phyloP scores from a whole-genome alignment of 2,888 invertebrate species.

The Euplexia lucipara region DNA sequence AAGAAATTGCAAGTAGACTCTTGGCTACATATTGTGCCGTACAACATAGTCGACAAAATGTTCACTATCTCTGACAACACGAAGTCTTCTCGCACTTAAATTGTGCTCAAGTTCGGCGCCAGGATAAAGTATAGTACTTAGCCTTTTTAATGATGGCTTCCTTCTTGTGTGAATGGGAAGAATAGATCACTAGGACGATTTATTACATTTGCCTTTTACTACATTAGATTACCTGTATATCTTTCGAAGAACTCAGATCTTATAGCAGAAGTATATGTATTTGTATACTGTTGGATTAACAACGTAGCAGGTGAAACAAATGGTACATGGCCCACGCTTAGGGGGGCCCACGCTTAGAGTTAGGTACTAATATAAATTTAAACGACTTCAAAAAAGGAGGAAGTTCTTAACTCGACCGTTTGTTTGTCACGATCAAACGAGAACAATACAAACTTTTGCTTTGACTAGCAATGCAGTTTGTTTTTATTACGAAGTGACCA shows the following conservation, averaged over 20 bases:
- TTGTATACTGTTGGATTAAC: no score
- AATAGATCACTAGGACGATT: slow-evolving; percentile 19
- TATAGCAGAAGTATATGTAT: no score
- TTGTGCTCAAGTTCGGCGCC: slow-evolving; percentile 38
- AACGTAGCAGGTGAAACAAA: no score
- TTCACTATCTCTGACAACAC: slow-evolving; percentile 21
- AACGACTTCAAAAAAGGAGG: no score
- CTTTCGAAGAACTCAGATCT: not conserved
- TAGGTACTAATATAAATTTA: no score
- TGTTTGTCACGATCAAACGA: no score
- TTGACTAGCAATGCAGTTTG: no score
- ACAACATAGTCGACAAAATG: slow-evolving; percentile 15
- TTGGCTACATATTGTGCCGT: not conserved
- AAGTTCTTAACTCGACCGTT: no score
- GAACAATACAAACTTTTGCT: no score
- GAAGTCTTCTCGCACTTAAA: slow-evolving; percentile 38
- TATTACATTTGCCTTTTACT: slow-evolving; percentile 8
- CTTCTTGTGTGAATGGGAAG: slow-evolving; percentile 4
- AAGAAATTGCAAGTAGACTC: not conserved
- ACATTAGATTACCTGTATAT: not conserved
- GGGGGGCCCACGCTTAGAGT: no score
- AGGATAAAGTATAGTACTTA: slow-evolving; percentile 42
- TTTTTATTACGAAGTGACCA: no score
- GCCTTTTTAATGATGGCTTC: slow-evolving; percentile 46
- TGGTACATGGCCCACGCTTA: no score